Evolutionary conservation across 2,888 invertebrate genomes (phyloP), one percentile per base, ranked within the genome.

Genomic region (Ichneumoninae sp.): DNA sequence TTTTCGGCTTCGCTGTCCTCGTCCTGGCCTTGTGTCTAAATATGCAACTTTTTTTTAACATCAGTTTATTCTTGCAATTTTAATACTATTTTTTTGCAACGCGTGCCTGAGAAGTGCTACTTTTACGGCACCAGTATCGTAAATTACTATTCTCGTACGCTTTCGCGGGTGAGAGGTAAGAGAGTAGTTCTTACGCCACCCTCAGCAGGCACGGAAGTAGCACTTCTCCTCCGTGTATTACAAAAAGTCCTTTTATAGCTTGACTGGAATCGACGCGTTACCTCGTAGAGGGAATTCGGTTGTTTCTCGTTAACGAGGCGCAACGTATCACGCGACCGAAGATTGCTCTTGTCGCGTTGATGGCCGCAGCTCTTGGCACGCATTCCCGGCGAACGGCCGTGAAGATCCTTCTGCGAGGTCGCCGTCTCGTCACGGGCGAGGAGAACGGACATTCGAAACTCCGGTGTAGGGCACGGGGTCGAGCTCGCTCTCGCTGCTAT

Each of bases 1-100:
- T 97, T 96, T 94, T 98, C 98, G 70, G 96, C 96, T 93, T 98
- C 97, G 91, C 97, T 97, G 91, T 97, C 97, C 88, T 97, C 97
- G 90, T 96, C 97, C 65, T 95, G 94, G 52, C 94, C 95, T 90
- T 95, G 92, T 1, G 89, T 89, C 91, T 92, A 75, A 80, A 85
- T 77, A 76, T 83, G 7, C 33, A 33, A 33, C 3, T n/a, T 5
- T 30, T 30, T 30, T 30, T 30, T 30, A 19, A 33, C 7, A 22
- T 5, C 80, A 63, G 30, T 74, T 47, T 4, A 16, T 47, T 44
- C 13, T 13, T 16, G 16, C 16, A 47, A 47, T 47, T 13, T 47
- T 47, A 40, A 33, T 33, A 33, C 6, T 7, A 6, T 33, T 33
- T 33, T 33, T 33, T 33, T 33, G 33, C 6, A 33, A 6, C 40